Percentiles rank a stretch among this genome's conserved stretches.
Evolutionary conservation across 2,888 invertebrate genomes (phyloP).

Genomic region (Atethmia centrago): DNA sequence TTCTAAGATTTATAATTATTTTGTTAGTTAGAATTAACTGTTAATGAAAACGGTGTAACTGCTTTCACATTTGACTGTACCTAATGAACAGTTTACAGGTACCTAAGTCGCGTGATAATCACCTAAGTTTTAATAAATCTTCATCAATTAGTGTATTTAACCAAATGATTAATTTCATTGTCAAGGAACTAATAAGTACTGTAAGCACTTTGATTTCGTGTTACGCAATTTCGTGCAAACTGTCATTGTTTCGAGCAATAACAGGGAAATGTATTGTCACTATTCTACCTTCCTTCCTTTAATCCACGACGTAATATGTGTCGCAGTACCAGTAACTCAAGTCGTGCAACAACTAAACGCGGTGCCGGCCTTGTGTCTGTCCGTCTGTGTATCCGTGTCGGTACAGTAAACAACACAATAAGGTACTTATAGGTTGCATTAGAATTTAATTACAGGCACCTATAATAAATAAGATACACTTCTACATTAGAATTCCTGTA

Average conservation of each 20-base stretch:
- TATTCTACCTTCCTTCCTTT: conserved; percentile 55
- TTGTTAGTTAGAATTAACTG: neutral
- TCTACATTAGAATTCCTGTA: neutral
- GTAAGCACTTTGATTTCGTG: conserved; percentile 30
- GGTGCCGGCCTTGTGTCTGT: conserved; percentile 68
- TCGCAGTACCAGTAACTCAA: conserved; percentile 32
- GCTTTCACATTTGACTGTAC: neutral
- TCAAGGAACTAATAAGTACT: conserved; percentile 43
- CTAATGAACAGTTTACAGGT: neutral
- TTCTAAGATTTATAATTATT: neutral
- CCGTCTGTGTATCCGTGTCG: conserved; percentile 71
- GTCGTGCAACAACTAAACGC: conserved; percentile 35
- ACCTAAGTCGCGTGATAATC: too few relatives aligned
- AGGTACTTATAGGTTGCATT: conserved; percentile 19
- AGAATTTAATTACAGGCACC: neutral
- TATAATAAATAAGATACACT: neutral
- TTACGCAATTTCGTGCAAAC: conserved; percentile 37
- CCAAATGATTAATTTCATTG: conserved; percentile 7
- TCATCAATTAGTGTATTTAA: conserved; percentile 1
- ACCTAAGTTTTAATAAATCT: neutral
- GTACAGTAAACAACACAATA: conserved; percentile 17
- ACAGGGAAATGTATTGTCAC: conserved; percentile 44
- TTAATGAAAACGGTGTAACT: neutral
- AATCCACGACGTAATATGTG: conserved; percentile 39
- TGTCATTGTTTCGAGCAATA: conserved; percentile 36